Percentiles rank a stretch among this genome's conserved stretches.
phyloP scores from a whole-genome alignment of 2,888 invertebrate species.

The Acanthococcus lagerstroemiae region DNA sequence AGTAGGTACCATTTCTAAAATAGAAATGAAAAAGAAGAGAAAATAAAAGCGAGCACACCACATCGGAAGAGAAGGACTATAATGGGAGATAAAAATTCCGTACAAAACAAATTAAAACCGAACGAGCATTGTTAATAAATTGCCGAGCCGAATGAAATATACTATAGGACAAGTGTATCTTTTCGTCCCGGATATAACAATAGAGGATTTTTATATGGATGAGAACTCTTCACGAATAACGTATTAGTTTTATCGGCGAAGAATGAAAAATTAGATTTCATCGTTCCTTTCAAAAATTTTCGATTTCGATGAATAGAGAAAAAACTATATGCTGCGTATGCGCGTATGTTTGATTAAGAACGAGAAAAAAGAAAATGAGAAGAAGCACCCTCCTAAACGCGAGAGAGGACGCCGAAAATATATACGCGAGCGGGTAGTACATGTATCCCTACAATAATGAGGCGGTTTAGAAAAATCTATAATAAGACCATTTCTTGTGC shows the following conservation, averaged over 20 bases:
- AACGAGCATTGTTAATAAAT: slow-evolving; percentile 25
- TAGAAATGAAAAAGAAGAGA: background rate
- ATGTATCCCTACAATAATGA: too few species aligned
- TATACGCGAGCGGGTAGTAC: too few species aligned
- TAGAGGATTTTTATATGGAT: slow-evolving; percentile 1
- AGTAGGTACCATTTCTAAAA: background rate
- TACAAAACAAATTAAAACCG: slow-evolving; percentile 22
- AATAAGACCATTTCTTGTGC: too few species aligned
- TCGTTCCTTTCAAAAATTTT: slow-evolving; percentile 10
- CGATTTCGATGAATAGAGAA: slow-evolving; percentile 3
- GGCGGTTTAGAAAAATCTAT: too few species aligned
- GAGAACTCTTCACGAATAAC: slow-evolving; percentile 3
- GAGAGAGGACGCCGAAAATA: too few species aligned
- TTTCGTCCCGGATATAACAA: background rate
- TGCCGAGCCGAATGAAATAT: slow-evolving; percentile 15
- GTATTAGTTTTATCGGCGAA: slow-evolving; percentile 3
- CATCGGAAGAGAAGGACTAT: background rate
- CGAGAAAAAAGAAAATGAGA: background rate
- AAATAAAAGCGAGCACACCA: background rate
- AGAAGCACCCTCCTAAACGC: background rate
- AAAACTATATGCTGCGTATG: background rate
- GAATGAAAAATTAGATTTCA: slow-evolving; percentile 25
- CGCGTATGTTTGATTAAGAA: background rate
- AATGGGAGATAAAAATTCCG: background rate
- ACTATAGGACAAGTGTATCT: slow-evolving; percentile 4